Evolutionary conservation across 1,140 invertebrate species (phyloP).

Genomic region (Helicoverpa zea): DNA sequence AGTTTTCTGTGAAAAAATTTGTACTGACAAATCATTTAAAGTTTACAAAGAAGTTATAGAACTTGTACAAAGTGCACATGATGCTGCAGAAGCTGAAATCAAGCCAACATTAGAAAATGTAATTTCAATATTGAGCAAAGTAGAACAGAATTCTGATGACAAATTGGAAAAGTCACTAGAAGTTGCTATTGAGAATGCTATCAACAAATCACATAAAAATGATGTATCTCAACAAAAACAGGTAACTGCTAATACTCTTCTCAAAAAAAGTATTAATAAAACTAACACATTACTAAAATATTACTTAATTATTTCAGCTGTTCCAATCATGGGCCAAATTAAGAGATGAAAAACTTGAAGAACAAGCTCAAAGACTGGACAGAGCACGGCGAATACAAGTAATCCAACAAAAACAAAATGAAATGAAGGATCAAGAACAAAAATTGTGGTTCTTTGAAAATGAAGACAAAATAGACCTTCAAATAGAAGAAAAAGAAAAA

Average conservation of each 20-base stretch:
- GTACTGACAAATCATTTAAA: slow-evolving; percentile 65
- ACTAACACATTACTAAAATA: neutral
- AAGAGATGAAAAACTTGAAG: slow-evolving; percentile 87
- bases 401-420: slow-evolving; percentile 88
- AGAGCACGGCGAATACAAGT: slow-evolving; percentile 86
- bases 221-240: slow-evolving; percentile 87
- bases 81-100: slow-evolving; percentile 61
- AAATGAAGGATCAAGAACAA: slow-evolving; percentile 88
- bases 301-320: slow-evolving; percentile 72
- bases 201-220: slow-evolving; percentile 84
- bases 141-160: slow-evolving; percentile 53
- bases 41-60: slow-evolving; percentile 71
- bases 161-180: slow-evolving; percentile 83
- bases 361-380: slow-evolving; percentile 87
- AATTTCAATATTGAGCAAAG: slow-evolving; percentile 64
- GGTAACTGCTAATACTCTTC: slow-evolving; percentile 70
- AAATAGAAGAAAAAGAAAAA: slow-evolving; percentile 89
- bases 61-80: slow-evolving; percentile 64
- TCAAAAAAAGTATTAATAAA: too few species aligned
- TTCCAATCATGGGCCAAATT: slow-evolving; percentile 88
- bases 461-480: slow-evolving; percentile 91
- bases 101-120: slow-evolving; percentile 66
- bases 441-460: slow-evolving; percentile 93
- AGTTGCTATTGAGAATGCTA: slow-evolving; percentile 85
- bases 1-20: slow-evolving; percentile 71